Percentiles rank a stretch among this genome's conserved stretches.
These are phyloP conservation scores for Apodemia zela DNA, from an alignment of 2,888 invertebrate species.

Conservation along the genomic window DNA sequence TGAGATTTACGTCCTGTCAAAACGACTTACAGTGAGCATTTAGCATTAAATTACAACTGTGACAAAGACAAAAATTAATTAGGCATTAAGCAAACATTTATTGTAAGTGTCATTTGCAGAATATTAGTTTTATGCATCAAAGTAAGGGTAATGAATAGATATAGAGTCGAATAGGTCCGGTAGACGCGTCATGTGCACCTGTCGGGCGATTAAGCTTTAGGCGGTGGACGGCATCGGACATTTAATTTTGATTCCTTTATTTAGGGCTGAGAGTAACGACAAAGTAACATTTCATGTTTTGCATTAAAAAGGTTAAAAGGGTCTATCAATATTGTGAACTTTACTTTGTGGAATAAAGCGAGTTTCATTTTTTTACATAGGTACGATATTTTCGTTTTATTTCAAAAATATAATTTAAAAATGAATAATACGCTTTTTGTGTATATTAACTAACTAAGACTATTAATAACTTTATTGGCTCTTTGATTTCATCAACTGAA, in stretches of 20 bases:
- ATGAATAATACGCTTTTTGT: too few species aligned
- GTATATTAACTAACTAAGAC: too few species aligned
- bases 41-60: slow-evolving; percentile 1
- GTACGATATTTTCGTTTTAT: not conserved
- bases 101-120: not conserved
- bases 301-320: slow-evolving; percentile 2
- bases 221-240: slow-evolving; percentile 47
- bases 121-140: slow-evolving; percentile 13
- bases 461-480: too few species aligned
- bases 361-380: not conserved
- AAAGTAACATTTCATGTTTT: slow-evolving; percentile 11
- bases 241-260: slow-evolving; percentile 46
- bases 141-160: slow-evolving; percentile 43
- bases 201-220: slow-evolving; percentile 62
- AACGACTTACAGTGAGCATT: not conserved
- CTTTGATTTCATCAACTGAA: too few species aligned
- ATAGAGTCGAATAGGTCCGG: slow-evolving; percentile 35
- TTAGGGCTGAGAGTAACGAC: slow-evolving; percentile 23
- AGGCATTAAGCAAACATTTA: slow-evolving; percentile 5
- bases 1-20: not conserved
- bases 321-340: not conserved
- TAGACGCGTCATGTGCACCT: slow-evolving; percentile 58
- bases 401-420: too few species aligned
- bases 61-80: slow-evolving; percentile 16
- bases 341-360: not conserved